phyloP scores from a whole-genome alignment of 1,140 invertebrate species.

The Leptopilina boulardi region DNA sequence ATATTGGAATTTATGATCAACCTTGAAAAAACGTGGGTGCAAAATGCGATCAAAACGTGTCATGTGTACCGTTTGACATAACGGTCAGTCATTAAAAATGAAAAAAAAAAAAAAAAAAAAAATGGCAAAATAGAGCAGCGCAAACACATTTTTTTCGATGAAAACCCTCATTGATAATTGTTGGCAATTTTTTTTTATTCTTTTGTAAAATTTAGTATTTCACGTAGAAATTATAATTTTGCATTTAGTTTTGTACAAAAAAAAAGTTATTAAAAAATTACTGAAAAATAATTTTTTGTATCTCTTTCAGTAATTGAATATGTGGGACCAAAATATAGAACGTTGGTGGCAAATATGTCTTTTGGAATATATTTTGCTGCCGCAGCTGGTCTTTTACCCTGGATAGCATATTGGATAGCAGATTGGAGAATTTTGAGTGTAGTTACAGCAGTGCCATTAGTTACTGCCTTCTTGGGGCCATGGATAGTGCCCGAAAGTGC shows the following conservation, averaged over 20 bases:
- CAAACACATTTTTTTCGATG: too few species aligned
- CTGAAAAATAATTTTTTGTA: conserved; percentile 22
- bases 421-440: conserved; percentile 87
- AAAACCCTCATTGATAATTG: too few species aligned
- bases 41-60: conserved; percentile 24
- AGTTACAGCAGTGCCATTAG: conserved; percentile 84
- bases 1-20: conserved; percentile 13
- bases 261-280: not conserved
- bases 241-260: too few species aligned
- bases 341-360: conserved; percentile 91
- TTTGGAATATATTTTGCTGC: conserved; percentile 92
- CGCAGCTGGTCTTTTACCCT: conserved; percentile 85
- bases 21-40: conserved; percentile 25
- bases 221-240: too few species aligned
- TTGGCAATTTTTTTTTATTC: too few species aligned
- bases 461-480: conserved; percentile 82
- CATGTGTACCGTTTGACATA: conserved; percentile 23
- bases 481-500: conserved; percentile 90
- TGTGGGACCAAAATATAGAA: conserved; percentile 89
- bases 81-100: conserved; percentile 18
- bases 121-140: not conserved
- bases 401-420: conserved; percentile 86
- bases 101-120: too few species aligned
- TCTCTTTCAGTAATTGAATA: conserved; percentile 86
- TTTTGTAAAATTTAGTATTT: too few species aligned